A percentile compares a stretch with the other conserved stretches of the same genome.
Evolutionary conservation across 2,888 invertebrate species (phyloP).

Genomic region (Meliscaeva auricollis): DNA sequence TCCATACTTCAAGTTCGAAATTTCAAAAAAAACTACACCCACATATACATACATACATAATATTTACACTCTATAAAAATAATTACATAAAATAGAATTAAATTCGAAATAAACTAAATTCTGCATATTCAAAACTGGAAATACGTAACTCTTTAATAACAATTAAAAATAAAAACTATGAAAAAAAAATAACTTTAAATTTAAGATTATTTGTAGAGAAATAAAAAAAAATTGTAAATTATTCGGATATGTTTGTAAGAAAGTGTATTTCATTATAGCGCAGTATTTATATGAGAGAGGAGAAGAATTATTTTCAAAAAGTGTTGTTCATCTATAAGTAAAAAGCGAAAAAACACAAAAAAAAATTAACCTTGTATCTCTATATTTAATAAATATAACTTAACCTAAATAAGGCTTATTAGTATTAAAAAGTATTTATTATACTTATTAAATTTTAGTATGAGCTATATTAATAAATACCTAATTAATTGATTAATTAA

Average conservation of each 20-base stretch:
- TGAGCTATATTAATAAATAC: constrained; percentile 73
- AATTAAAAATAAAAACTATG: constrained; percentile 44
- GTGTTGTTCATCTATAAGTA: constrained; percentile 49
- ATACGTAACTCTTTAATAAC: constrained; percentile 72
- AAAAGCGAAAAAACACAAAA: constrained; percentile 6
- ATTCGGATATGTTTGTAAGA: constrained; percentile 14
- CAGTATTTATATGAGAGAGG: constrained; percentile 10
- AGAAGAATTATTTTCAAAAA: constrained; percentile 49
- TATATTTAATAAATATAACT: constrained; percentile 58
- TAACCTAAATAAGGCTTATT: constrained; percentile 75
- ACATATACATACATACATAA: no score
- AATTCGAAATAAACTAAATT: constrained; percentile 28
- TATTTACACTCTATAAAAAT: constrained; percentile 63
- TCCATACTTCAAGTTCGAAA: constrained; percentile 70
- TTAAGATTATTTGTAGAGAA: constrained; percentile 15
- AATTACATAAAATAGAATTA: constrained; percentile 11
- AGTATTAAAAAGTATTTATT: constrained; percentile 74
- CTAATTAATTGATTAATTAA: constrained; percentile 67
- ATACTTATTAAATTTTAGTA: constrained; percentile 71
- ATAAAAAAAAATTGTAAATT: constrained; percentile 18
- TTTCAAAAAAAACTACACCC: constrained; percentile 42
- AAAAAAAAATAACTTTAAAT: constrained; percentile 30
- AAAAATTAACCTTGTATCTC: constrained; percentile 43
- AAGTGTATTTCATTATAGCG: constrained; percentile 20
- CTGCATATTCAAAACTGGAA: constrained; percentile 70